These are phyloP conservation scores for Pammene fasciana DNA, from an alignment of 2,888 invertebrate genomes.

Conservation along the genomic window DNA sequence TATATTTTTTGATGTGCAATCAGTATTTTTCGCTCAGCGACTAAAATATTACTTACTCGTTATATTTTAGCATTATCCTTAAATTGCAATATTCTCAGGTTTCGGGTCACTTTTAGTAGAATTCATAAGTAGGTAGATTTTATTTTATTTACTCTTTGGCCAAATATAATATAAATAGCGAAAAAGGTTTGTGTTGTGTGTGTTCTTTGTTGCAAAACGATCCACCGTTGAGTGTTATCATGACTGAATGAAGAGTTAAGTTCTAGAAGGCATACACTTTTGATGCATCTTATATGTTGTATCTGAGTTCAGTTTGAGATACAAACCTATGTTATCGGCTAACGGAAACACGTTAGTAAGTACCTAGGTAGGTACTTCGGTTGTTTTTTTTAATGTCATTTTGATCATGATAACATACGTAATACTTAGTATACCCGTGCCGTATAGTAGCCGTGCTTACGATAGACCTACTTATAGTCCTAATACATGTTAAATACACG, in stretches of 20 bases:
- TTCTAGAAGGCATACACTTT: background rate
- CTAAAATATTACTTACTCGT: too few relatives aligned
- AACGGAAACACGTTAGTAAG: background rate
- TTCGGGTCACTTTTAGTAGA: too few relatives aligned
- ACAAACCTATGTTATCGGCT: too few relatives aligned
- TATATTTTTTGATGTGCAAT: too few relatives aligned
- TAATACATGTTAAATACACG: conserved; percentile 23
- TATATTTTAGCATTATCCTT: too few relatives aligned
- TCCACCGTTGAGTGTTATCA: background rate
- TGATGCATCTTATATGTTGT: background rate
- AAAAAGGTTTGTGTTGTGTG: background rate
- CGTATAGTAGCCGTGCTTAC: conserved; percentile 4
- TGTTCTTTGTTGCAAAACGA: background rate
- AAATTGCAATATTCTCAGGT: too few relatives aligned
- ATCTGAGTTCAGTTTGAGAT: background rate
- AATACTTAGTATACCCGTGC: too few relatives aligned
- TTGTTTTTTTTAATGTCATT: background rate
- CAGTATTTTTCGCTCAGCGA: too few relatives aligned
- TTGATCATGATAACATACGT: background rate
- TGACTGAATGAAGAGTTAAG: conserved; percentile 11
- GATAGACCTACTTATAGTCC: background rate
- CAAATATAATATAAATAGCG: background rate
- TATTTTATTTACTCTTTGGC: too few relatives aligned
- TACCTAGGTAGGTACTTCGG: background rate
- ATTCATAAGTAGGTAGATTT: too few relatives aligned